Evolutionary conservation across 2,113 vertebrate species (phyloP).

Genomic region (Halcyon malimbica): DNA sequence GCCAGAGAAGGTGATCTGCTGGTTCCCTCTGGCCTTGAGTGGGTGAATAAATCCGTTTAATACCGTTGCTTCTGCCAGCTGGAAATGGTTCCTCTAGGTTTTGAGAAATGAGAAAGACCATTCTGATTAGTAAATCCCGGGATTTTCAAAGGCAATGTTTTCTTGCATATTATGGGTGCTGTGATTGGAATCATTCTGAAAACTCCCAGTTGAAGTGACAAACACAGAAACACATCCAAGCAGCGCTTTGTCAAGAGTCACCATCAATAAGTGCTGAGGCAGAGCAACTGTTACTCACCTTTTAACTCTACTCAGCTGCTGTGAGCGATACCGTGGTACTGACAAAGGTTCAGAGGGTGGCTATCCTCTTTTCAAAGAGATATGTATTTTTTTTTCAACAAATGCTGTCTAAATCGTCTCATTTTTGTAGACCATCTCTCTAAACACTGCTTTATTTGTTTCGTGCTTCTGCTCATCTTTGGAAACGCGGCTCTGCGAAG

Average conservation of each 20-base stretch:
- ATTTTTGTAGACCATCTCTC: background rate
- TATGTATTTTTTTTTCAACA: background rate
- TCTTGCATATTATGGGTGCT: background rate
- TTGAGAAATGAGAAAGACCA: background rate
- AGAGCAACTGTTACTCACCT: background rate
- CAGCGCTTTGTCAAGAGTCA: background rate
- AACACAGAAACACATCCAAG: background rate
- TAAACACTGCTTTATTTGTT: background rate
- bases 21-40: background rate
- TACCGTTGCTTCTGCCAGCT: background rate
- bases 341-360: background rate
- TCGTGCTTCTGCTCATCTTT: background rate
- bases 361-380: background rate
- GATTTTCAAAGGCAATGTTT: background rate
- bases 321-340: background rate
- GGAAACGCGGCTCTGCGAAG: background rate
- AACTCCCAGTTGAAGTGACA: background rate
- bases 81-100: background rate
- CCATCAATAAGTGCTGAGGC: fast-evolving
- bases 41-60: background rate
- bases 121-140: background rate
- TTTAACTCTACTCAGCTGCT: background rate
- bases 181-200: background rate
- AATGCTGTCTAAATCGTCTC: background rate
- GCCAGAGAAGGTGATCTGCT: background rate